Percentiles rank a stretch among this genome's conserved stretches.
These are phyloP conservation scores for Muraenolepis orangiensis DNA, from an alignment of 2,797 vertebrate species.

Conservation along the genomic window DNA sequence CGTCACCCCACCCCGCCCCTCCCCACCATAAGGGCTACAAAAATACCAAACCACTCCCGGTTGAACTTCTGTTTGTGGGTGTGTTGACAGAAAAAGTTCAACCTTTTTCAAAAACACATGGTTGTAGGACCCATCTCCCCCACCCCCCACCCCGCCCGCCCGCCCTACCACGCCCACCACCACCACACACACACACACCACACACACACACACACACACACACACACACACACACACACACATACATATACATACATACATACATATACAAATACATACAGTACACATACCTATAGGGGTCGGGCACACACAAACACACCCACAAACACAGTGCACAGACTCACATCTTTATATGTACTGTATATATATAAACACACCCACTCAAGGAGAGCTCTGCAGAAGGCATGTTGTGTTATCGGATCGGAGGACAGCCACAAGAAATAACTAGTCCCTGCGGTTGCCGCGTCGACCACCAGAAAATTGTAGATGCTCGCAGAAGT, in stretches of 20 bases:
- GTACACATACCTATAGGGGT: no score
- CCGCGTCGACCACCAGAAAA: constrained; percentile 67
- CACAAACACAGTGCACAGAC: no score
- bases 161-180: neutral
- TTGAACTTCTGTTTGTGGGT: constrained; percentile 9
- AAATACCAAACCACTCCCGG: constrained; percentile 8
- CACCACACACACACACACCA: neutral
- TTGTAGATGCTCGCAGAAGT: constrained; percentile 70
- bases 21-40: constrained; percentile 10
- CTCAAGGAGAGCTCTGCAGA: constrained; percentile 36
- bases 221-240: neutral
- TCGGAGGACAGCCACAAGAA: constrained; percentile 41
- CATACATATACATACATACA: no score
- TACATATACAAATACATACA: neutral
- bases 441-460: constrained; percentile 53
- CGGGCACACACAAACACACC: neutral
- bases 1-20: no score
- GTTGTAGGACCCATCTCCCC: neutral
- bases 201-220: neutral
- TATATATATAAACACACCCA: neutral
- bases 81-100: constrained; percentile 54
- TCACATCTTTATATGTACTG: no score
- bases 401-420: constrained; percentile 61
- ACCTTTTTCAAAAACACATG: constrained; percentile 37
- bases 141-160: no score